Percentiles rank a stretch among this genome's conserved stretches.
Conservation (phyloP, 2,888 invertebrate species). For the Caenorhabditis sulstoni region DNA sequence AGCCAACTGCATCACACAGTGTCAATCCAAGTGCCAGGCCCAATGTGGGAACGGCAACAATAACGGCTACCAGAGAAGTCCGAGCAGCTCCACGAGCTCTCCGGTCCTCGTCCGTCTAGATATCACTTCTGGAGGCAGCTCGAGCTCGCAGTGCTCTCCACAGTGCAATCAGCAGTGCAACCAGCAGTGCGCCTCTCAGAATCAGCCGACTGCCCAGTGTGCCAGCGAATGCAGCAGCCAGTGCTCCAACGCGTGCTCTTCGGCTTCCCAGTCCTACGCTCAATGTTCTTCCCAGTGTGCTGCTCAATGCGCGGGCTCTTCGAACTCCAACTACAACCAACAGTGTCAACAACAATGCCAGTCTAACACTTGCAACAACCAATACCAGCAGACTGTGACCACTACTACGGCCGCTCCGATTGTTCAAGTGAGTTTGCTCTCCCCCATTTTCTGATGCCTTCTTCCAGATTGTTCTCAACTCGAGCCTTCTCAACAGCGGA, state of each 20-base stretch:
- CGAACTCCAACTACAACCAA: constrained; percentile 24
- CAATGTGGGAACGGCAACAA: constrained; percentile 31
- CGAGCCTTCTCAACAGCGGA: constrained; percentile 46
- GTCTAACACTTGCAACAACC: constrained; percentile 21
- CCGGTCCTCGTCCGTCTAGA: constrained; percentile 47
- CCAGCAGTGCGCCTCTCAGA: constrained; percentile 42
- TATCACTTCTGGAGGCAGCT: constrained; percentile 31
- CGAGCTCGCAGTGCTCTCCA: constrained; percentile 32
- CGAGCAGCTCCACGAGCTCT: constrained; percentile 13
- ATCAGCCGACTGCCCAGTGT: constrained; percentile 42
- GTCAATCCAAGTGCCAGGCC: constrained; percentile 48
- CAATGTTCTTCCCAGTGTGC: constrained; percentile 53
- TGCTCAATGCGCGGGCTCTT: constrained; percentile 32
- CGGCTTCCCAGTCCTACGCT: constrained; percentile 5
- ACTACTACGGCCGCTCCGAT: constrained; percentile 37
- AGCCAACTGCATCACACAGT: constrained; percentile 49
- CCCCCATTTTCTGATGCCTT: not conserved
- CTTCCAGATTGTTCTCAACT: constrained; percentile 49
- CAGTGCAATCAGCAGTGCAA: constrained; percentile 54
- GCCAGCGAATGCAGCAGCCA: constrained; percentile 43
- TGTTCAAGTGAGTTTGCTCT: constrained; percentile 30
- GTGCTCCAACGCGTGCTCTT: constrained; percentile 41
- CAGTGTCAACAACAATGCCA: constrained; percentile 57
- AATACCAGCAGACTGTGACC: constrained; percentile 11
- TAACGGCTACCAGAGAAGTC: constrained; percentile 26